phyloP scores from a whole-genome alignment of 2,113 vertebrate genomes.

The Pica pica region DNA sequence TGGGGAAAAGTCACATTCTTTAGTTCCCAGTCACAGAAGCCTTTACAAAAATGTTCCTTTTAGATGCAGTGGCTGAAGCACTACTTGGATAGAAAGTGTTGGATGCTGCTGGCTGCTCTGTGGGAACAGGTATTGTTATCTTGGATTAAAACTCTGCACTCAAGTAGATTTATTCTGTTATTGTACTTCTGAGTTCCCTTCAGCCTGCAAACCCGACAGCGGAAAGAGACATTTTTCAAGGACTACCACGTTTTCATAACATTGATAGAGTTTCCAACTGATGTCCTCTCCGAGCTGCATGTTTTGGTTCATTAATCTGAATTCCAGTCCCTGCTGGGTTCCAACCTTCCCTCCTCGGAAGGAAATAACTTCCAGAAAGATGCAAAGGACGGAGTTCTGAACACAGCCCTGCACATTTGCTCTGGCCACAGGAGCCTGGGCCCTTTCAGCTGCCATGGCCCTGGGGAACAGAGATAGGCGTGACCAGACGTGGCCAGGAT shows the following conservation, averaged over 20 bases:
- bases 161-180: not conserved
- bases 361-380: not conserved
- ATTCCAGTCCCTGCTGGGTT: conserved; percentile 22
- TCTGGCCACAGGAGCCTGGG: not conserved
- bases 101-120: not conserved
- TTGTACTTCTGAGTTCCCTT: not conserved
- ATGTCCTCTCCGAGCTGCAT: conserved; percentile 61
- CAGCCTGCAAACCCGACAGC: not conserved
- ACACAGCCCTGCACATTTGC: not conserved
- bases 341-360: conserved; percentile 24
- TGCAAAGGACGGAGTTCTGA: not conserved
- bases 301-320: conserved; percentile 51
- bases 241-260: not conserved
- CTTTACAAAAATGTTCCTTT: conserved; percentile 18
- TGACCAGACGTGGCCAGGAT: not conserved
- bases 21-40: conserved; percentile 7
- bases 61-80: not conserved
- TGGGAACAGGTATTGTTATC: not conserved
- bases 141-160: conserved; percentile 12
- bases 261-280: conserved; percentile 1
- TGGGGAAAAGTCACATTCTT: not conserved
- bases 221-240: conserved; percentile 10
- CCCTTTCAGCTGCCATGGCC: not conserved
- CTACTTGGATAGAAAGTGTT: not conserved
- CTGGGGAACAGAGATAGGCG: not conserved